Evolutionary conservation across 2,888 invertebrate species (phyloP).

Genomic region (Drosophila robusta): DNA sequence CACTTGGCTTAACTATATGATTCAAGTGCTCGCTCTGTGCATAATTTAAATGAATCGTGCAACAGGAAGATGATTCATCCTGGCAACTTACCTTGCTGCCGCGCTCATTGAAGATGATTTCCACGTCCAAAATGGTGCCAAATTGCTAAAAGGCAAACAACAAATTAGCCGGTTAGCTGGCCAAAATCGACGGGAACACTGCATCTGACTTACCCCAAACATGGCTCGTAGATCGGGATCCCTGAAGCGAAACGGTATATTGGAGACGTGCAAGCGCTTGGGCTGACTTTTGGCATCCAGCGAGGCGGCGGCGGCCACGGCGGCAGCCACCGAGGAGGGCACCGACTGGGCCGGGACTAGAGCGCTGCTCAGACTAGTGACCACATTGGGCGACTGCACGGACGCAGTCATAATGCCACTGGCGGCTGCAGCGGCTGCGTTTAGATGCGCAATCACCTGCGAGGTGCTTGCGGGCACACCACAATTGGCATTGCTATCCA

Average conservation of each 20-base stretch:
- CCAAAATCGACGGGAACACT: background rate
- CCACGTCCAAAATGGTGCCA: slow-evolving; percentile 99
- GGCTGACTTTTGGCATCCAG: slow-evolving; percentile 90
- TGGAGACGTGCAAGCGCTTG: slow-evolving; percentile 99
- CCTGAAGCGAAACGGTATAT: slow-evolving; percentile 99
- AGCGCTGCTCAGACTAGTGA: slow-evolving; percentile 85
- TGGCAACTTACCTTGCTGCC: slow-evolving; percentile 97
- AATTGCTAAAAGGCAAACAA: slow-evolving; percentile 90
- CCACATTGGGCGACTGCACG: slow-evolving; percentile 85
- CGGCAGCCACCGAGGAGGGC: slow-evolving; percentile 58
- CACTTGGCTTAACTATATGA: slow-evolving; percentile 39
- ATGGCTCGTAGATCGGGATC: slow-evolving; percentile 99
- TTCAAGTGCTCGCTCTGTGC: slow-evolving; percentile 58
- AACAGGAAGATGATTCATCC: slow-evolving; percentile 47
- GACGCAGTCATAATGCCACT: slow-evolving; percentile 82
- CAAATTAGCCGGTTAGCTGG: slow-evolving; percentile 17
- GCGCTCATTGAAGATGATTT: slow-evolving; percentile 99
- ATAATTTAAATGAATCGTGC: slow-evolving; percentile 81
- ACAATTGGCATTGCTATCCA: slow-evolving; percentile 69
- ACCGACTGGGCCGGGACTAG: slow-evolving; percentile 84
- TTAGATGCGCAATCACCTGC: slow-evolving; percentile 83
- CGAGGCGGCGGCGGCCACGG: slow-evolving; percentile 84
- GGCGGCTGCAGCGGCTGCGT: slow-evolving; percentile 78
- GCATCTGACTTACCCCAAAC: slow-evolving; percentile 94
- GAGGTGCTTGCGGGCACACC: slow-evolving; percentile 79